phyloP scores from a whole-genome alignment of 37 sponge, comb jelly and placozoan genomes.

The Oscarella lobularis region DNA sequence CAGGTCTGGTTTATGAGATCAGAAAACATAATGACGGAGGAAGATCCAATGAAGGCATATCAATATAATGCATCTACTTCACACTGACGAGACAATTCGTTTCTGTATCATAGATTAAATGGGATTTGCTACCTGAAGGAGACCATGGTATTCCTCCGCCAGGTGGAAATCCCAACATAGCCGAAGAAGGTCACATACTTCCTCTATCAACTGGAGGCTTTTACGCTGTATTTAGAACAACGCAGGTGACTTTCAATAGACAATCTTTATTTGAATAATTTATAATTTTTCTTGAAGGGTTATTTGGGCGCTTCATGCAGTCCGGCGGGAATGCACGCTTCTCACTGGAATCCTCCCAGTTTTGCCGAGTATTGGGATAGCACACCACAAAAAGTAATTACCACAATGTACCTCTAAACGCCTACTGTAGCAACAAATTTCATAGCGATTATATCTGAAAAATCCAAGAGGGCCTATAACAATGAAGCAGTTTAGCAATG shows the following conservation, averaged over 20 bases:
- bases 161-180: conserved; percentile 7
- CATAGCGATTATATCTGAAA: neutral
- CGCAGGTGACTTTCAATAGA: neutral
- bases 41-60: neutral
- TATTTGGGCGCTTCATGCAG: neutral
- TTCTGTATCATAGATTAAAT: neutral
- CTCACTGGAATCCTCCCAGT: neutral
- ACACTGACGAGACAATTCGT: neutral
- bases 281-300: neutral
- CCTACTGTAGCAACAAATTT: neutral
- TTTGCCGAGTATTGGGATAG: neutral
- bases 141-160: conserved; percentile 11
- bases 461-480: conserved; percentile 8
- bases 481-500: conserved; percentile 8
- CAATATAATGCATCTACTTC: too few relatives aligned
- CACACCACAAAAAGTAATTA: neutral
- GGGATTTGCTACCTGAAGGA: conserved; percentile 2
- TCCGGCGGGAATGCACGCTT: neutral
- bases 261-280: too few relatives aligned
- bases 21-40: conserved; percentile 6
- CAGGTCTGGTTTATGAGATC: conserved; percentile 6
- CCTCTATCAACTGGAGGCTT: neutral
- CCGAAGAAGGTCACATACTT: conserved; percentile 1
- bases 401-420: neutral
- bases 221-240: conserved; percentile 5